Evolutionary conservation across 2,113 vertebrate species (phyloP).

Genomic region (Laticauda laticaudata): DNA sequence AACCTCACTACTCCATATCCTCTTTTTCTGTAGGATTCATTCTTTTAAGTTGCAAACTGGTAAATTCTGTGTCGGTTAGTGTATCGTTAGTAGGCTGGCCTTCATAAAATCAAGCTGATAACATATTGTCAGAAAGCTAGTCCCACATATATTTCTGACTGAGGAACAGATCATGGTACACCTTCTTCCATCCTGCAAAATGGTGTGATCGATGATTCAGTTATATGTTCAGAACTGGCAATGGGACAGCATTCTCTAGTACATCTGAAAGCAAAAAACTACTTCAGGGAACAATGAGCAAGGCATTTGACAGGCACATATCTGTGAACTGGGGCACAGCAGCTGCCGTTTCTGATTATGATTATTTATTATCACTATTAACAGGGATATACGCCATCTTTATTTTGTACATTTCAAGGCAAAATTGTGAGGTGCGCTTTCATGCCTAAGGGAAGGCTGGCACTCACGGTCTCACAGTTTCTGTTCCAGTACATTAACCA

Average conservation of each 20-base stretch:
- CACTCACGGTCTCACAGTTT: neutral
- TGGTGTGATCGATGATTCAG: neutral
- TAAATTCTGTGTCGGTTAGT: neutral
- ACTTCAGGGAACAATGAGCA: neutral
- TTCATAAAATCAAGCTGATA: neutral
- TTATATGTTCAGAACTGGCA: neutral
- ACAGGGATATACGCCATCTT: neutral
- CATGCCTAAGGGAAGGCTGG: neutral
- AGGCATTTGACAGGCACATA: neutral
- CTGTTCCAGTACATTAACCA: neutral
- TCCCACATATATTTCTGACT: neutral
- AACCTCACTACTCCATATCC: neutral
- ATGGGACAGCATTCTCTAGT: neutral
- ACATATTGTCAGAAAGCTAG: neutral
- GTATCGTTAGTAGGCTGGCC: neutral
- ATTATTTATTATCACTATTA: neutral
- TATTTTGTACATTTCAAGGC: neutral
- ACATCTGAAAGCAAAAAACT: neutral
- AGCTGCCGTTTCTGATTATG: neutral
- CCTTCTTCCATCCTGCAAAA: neutral
- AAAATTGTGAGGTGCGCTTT: neutral
- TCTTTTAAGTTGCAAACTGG: neutral
- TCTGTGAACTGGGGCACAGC: neutral
- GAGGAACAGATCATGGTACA: neutral
- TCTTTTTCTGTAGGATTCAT: neutral